These are phyloP conservation scores for Strix uralensis DNA, from an alignment of 2,113 vertebrate species.

Conservation along the genomic window DNA sequence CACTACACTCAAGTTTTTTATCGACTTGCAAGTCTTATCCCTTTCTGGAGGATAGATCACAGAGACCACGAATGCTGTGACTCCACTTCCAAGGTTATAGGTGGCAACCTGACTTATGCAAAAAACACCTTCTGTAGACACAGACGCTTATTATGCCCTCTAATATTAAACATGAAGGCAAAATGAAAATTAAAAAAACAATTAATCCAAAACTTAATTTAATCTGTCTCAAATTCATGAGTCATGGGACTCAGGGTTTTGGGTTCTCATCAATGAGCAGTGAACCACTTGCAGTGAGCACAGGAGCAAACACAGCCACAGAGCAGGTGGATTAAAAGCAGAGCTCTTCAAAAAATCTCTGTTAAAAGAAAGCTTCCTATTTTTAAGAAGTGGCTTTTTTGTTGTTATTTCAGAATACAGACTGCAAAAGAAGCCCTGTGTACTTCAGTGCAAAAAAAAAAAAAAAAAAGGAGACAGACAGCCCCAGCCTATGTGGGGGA, in stretches of 20 bases:
- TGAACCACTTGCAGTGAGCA: not conserved
- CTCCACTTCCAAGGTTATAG: not conserved
- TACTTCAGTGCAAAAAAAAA: not conserved
- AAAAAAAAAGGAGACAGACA: not conserved
- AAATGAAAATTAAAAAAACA: not conserved
- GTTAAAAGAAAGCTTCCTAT: not conserved
- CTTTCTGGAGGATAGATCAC: not conserved
- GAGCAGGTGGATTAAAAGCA: not conserved
- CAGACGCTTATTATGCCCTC: not conserved
- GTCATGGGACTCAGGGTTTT: not conserved
- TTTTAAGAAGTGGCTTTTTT: not conserved
- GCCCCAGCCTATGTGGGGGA: not conserved
- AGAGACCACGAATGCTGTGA: rapidly evolving
- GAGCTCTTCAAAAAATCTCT: not conserved
- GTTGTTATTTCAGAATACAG: not conserved
- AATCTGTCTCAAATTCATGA: not conserved
- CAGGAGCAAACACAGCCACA: not conserved
- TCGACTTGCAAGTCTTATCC: not conserved
- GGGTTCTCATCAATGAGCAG: not conserved
- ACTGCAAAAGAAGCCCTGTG: not conserved
- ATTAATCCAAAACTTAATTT: not conserved
- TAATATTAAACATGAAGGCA: not conserved
- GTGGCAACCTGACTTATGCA: not conserved
- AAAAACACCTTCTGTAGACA: not conserved
- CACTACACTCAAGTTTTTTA: not conserved